These are phyloP conservation scores for Nesoenas mayeri DNA, from an alignment of 2,113 vertebrate genomes.

Conservation along the genomic window DNA sequence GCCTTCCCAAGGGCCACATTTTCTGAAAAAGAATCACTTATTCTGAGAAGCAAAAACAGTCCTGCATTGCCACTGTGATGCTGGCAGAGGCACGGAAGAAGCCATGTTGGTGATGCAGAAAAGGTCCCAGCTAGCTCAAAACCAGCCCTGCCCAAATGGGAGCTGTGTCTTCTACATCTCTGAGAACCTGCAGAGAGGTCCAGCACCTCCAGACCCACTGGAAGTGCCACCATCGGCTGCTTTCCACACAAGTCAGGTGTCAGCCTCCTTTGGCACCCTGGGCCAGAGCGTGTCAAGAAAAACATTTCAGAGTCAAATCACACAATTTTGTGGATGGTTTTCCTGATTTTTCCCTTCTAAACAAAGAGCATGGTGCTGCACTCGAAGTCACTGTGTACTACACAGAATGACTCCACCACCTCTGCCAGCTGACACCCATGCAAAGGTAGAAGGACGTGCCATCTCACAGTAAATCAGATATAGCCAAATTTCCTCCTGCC, in stretches of 20 bases:
- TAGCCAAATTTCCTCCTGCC: background rate
- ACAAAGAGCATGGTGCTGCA: background rate
- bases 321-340: background rate
- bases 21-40: background rate
- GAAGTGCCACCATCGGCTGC: background rate
- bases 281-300: background rate
- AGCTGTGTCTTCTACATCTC: background rate
- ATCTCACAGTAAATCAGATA: fast-evolving
- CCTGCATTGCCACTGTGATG: background rate
- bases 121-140: background rate
- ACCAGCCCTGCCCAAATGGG: background rate
- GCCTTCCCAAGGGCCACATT: background rate
- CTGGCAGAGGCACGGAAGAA: background rate
- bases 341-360: background rate
- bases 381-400: fast-evolving
- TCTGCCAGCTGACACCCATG: background rate
- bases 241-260: background rate
- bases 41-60: background rate
- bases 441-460: background rate
- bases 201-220: background rate
- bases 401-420: fast-evolving
- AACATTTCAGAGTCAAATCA: background rate
- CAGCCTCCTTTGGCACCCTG: background rate
- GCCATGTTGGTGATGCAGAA: background rate
- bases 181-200: background rate